phyloP scores from a whole-genome alignment of 2,113 vertebrate genomes.

The Scytalopus superciliaris region DNA sequence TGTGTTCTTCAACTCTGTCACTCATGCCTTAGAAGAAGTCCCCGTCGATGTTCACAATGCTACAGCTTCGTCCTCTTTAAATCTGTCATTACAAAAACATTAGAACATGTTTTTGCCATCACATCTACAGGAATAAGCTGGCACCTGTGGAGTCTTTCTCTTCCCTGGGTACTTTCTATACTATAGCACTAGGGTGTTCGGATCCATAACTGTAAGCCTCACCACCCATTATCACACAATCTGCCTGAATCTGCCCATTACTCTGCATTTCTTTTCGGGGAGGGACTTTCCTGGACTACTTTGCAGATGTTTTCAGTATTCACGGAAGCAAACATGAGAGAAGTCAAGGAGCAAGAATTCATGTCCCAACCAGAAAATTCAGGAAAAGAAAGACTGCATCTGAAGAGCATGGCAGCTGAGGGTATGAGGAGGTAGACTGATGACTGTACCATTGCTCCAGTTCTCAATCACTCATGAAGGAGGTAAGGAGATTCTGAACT shows the following conservation, averaged over 20 bases:
- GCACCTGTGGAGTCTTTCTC: neutral
- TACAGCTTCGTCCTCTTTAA: neutral
- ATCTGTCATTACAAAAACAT: too few relatives aligned
- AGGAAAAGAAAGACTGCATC: neutral
- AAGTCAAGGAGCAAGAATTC: neutral
- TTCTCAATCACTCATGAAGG: neutral
- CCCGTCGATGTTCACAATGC: neutral
- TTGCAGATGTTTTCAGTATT: neutral
- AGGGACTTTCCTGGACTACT: neutral
- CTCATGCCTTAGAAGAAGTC: neutral
- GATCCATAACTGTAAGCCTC: neutral
- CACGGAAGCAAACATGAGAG: neutral
- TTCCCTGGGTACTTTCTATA: neutral
- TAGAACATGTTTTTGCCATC: neutral
- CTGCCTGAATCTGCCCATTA: neutral
- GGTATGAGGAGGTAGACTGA: neutral
- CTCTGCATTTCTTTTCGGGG: neutral
- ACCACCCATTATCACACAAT: neutral
- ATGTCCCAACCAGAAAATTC: neutral
- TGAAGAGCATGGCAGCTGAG: neutral
- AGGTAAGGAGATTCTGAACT: neutral
- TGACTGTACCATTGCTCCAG: neutral
- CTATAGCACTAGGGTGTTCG: neutral
- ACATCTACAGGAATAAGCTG: neutral
- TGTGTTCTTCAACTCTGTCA: neutral